Base-by-base conservation (phyloP, 2,888 invertebrate species). In the Stenichneumon culpator region DNA sequence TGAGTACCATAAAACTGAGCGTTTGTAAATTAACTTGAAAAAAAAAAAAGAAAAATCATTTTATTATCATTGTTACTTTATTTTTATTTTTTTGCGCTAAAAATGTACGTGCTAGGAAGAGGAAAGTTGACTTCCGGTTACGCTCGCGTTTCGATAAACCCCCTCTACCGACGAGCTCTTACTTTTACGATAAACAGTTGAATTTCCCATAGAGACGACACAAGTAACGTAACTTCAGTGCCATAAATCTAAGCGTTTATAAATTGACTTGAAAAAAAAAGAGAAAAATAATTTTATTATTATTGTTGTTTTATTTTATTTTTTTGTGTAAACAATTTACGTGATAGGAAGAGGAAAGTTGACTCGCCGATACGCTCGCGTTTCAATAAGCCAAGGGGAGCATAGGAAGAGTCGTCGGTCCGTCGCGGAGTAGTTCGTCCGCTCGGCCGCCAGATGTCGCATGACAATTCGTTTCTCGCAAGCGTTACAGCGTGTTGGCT, bases 391-490 rank as follows among this genome's bases (percentile, higher is more conserved):
- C 5, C 28, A 5, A 28, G 25, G 57, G 14, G 22, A 22, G 14
- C 25, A 9, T 5, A 5, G 28, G 11, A 14, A 9, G 9, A 22
- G 54, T 54, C 22, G 22, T 14, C 25, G 11, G 9, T 25, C 3
- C 19, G 9, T n/a, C 7, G 19, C 7, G 25, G 6, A 4, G 7
- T 9, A n/a, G 25, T 44, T 60, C 28, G 28, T 11, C 19, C 25
- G 5, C 25, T 47, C 11, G n/a, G 19, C 9, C 57, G 7, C 19
- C 28, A 63, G 73, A 63, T 60, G 60, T 60, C 73, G 73, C 73
- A 47, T 7, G 44, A n/a, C 2, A 9, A 14, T 44, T 1, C 25
- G 4, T 47, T 63, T 74, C 73, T 47, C 73, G 60, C 44, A 60
- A 74, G 57, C 50, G 72, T 5, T 25, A 7, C 22, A 39, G 14